Base-by-base conservation (phyloP, 2,888 invertebrate genomes). In the Harpalus rufipes region DNA sequence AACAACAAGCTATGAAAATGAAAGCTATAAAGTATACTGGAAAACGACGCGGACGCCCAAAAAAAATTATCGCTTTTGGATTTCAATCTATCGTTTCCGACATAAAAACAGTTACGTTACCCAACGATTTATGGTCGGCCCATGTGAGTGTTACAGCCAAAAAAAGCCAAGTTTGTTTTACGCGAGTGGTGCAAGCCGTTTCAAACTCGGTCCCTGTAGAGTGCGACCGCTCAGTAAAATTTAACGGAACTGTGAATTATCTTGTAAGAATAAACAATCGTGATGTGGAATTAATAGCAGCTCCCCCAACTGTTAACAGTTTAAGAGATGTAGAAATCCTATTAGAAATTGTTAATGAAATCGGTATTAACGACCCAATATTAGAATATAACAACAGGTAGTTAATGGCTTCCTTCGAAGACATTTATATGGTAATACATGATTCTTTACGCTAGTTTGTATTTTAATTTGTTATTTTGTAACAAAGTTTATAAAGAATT, bases 341-440 rank as follows among this genome's bases (percentile, higher is more conserved):
- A 44, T 87, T 92, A 16, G 89, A 91, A 87, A 89, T 91, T 82
- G 89, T 92, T n/a, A 90, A 92, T 86, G 87, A 89, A 16, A 88
- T 91, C 44, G 87, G 88, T 58, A 86, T 91, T 18, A 86, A 89
- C 68, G 91, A 90, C 87, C 87, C 89, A 4, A 81, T 86, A 63
- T 74, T 87, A 81, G 86, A 86, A 21, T 87, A 83, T 68, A 41
- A 61, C 10, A 79, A 80, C 39, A 85, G 83, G 80, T 82, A 85
- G 84, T 74, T 74, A 18, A 44, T 74, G 14, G 72, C 72, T 44
- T 74, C 72, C 18, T 8, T 74, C 32, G 68, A 68, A 68, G 68
- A 68, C 68, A 68, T 68, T 68, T 68, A 32, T 68, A 68, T 68
- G 68, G 14, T 68, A 32, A 68, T 68, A 68, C 68, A 68, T 14